Base-by-base conservation (phyloP, 2,113 vertebrate species). In the Phrynosoma blainvillii region DNA sequence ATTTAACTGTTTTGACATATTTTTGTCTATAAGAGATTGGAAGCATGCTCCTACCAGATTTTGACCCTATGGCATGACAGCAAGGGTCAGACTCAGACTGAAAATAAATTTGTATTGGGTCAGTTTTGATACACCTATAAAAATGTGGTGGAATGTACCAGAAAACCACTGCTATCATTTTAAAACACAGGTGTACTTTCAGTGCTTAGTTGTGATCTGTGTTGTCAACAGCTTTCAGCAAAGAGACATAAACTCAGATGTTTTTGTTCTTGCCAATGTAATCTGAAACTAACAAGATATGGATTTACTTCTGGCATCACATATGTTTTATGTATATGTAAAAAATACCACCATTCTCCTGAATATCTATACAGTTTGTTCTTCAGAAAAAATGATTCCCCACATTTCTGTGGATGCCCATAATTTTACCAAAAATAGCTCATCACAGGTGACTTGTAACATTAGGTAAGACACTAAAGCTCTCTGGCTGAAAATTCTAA, bases 231-330 rank as follows among this genome's bases (percentile, higher is more conserved):
- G 21, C 71, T n/a, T 84, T 79, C 74, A 79, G 76, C 23, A 79
- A 84, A 84, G 47, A 78, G 32, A 23, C 66, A 62, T 25, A 73
- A 79, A 79, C 54, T 62, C 75, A 73, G 36, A 84, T 47, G 36
- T 79, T 56, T 87, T 66, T 79, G 66, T 36, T 62, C 16, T 79
- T 88, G 79, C 14, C 56, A 78, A 32, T 70, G 85, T 7, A 79
- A 87, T 88, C 86, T 89, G 0, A 4, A 52, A 42, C 6, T 54
- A 83, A 84, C 30, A 87, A 87, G 8, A 87, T 85, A 75, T 36
- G 1, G n/a, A n/a, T n/a, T n/a, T 11, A 7, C 5, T 56, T 11
- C 54, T 56, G 54, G 54, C 54, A 56, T 56, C 54, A 56, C 54
- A 56, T 56, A 7, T 56, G 54, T 56, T 56, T 56, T 56, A 56